Evolutionary conservation across 2,888 invertebrate species (phyloP), one percentile per base, ranked within the genome.

Genomic region (Flexamia atlantica): DNA sequence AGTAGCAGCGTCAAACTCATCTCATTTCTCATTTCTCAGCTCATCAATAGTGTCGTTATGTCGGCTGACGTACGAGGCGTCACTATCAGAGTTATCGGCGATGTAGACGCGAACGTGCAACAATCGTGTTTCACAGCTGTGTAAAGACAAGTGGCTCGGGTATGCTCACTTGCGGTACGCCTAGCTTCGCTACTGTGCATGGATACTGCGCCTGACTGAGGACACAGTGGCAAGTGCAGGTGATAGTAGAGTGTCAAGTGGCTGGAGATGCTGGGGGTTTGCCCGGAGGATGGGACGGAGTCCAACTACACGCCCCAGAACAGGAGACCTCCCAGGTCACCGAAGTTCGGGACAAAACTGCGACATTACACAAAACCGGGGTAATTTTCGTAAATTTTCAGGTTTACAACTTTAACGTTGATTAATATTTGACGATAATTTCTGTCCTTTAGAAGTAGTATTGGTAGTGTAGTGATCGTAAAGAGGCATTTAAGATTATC

Each of bases 291-390:
- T 28, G 64, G 20, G 0, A 3, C 23, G 23, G 64, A 1, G 17
- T 28, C 64, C 0, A 64, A 64, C 30, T 64, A 64, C 30, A 17
- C 23, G 4, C 53, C 53, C 10, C 53, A 10, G 46, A 9, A 7
- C 1, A 64, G 28, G 28, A 64, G 64, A 14, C 28, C 64, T 1
- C 30, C 64, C 64, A 28, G 64, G 14, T 64, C 30, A 5, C 64
- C 64, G 1, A 64, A 64, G 30, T 64, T 64, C n/a, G 64, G 64
- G n/a, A 64, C 64, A 4, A 64, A 64, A 28, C 28, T 64, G 14
- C 64, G 64, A 14, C 28, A 64, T 30, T 64, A 14, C 64, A 12
- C 9, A 0, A 64, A 64, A 64, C 28, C 64, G 3, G 64, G 64
- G 64, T 64, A 64, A 60, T 10, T 3, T 46, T 46, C 14, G 46